Base-by-base conservation (phyloP, 2,888 invertebrate species). In the Hanleya hanleyi region DNA sequence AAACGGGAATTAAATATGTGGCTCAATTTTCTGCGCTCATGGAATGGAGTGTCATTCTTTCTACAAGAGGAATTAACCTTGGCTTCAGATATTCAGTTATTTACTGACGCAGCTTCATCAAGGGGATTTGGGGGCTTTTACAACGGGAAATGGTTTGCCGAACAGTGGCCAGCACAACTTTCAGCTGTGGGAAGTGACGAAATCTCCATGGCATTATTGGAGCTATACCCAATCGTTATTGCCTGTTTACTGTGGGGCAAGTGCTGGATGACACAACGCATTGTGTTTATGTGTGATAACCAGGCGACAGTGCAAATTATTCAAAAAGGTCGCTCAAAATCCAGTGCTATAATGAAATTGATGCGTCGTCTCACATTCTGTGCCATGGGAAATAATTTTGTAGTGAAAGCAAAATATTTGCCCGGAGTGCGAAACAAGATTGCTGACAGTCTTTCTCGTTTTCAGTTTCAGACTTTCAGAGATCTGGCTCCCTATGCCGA, bases 21-120 rank as follows among this genome's bases (percentile, higher is more conserved):
- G 73, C 15, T n/a, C 7, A 15, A 38, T 1, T 74, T 76, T 61
- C 41, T 76, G 7, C 15, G 35, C 2, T 7, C 26, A 0, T 73
- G 78, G 78, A 78, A 78, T 71, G 73, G 76, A 6, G 47, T 69
- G 29, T 78, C 74, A 1, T 69, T 76, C 33, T 78, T 78, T 36
- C 49, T 70, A 7, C 71, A 76, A 41, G 71, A 67, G 15, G n/a
- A 69, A 6, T 32, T 73, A 2, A 69, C 71, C 15, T 22, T 33
- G 18, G 51, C 74, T n/a, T 41, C 64, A 12, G 12, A 41, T 64
- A 12, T 41, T 12, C n/a, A n/a, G 12, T n/a, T 41, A 41, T 41
- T 15, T 41, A 41, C 47, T 41, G 68, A 51, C n/a, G 37, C 50
- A 5, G 50, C 51, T 6, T n/a, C 22, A 6, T 22, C 68, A 0